A percentile compares a stretch with the other conserved stretches of the same genome.
These are phyloP conservation scores for Ptychoptera contaminata DNA, from an alignment of 2,888 invertebrate species.

Conservation along the genomic window DNA sequence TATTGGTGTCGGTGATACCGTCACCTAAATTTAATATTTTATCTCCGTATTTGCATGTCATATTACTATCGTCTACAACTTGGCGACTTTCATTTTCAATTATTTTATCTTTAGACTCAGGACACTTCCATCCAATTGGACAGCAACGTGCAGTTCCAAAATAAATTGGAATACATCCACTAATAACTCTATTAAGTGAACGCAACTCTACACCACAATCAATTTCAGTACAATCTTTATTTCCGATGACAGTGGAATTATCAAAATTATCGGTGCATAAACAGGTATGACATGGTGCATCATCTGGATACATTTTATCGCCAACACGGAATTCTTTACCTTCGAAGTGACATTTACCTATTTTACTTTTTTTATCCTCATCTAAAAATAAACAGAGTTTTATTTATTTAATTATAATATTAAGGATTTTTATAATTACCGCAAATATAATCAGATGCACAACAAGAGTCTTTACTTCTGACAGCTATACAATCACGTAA, in stretches of 20 bases:
- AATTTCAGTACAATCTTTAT: constrained; percentile 12
- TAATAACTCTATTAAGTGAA: constrained; percentile 9
- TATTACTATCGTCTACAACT: background rate
- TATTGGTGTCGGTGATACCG: background rate
- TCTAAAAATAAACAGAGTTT: too few species aligned
- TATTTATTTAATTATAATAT: too few species aligned
- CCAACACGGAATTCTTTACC: constrained; percentile 34
- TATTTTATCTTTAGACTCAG: background rate
- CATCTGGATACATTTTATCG: constrained; percentile 30
- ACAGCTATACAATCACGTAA: too few species aligned
- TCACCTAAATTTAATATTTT: background rate
- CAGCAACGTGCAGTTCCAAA: background rate
- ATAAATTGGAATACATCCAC: constrained; percentile 14
- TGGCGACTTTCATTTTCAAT: background rate
- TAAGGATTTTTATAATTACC: too few species aligned
- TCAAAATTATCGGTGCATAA: constrained; percentile 8
- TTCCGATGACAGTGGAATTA: constrained; percentile 8
- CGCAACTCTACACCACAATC: constrained; percentile 13
- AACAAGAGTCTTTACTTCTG: too few species aligned
- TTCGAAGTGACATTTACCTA: constrained; percentile 31
- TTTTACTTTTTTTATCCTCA: too few species aligned
- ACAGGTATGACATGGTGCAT: constrained; percentile 21
- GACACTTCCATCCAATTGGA: background rate
- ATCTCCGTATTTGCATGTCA: background rate
- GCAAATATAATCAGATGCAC: too few species aligned